Base-by-base conservation (phyloP, 2,797 vertebrate genomes). In the Molossus alvarezi region DNA sequence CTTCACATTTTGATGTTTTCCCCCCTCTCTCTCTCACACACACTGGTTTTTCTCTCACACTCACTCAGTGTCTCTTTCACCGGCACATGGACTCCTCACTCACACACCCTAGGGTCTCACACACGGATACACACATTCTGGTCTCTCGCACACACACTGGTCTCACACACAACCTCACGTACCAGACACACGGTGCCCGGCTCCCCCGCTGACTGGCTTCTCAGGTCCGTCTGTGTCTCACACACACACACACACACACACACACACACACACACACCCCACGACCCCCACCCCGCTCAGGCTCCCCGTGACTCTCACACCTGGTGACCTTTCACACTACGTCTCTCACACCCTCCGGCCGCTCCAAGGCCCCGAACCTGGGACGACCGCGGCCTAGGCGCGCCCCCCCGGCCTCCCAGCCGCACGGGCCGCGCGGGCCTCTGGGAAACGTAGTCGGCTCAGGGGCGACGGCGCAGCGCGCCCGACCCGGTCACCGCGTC, bases 391-490 rank as follows among this genome's bases (percentile, higher is more conserved):
- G 0, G 62, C 79, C 62, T 21, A 21, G 9, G 57, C 6, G 7
- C 45, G 5, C 13, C 62, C 18, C 3, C 51, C 60, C 41, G 11
- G n/a, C 27, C 48, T 8, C 84, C 5, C 14, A 17, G 33, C n/a
- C 23, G 82, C 69, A n/a, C 89, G 45, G 45, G 33, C n/a, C 23
- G 82, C 69, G n/a, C 89, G 45, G 45, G 23, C 79, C 67, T 41
- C 83, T 75, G 89, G 82, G 89, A 91, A 75, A 53, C 27, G 94
- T 21, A 91, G 94, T 67, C 83, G 1, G 53, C n/a, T 3, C 5
- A 15, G 51, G 17, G 4, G 14, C 1, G 8, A 9, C 72, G 1
- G 25, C 6, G 60, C 51, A 7, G 41, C 45, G n/a, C 25, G 25
- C 25, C 21, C 10, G 29, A 58, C 27, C 20, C 3, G 12, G 20